Evolutionary conservation across 2,888 invertebrate genomes (phyloP), one percentile per base, ranked within the genome.

Genomic region (Netelia inedita): DNA sequence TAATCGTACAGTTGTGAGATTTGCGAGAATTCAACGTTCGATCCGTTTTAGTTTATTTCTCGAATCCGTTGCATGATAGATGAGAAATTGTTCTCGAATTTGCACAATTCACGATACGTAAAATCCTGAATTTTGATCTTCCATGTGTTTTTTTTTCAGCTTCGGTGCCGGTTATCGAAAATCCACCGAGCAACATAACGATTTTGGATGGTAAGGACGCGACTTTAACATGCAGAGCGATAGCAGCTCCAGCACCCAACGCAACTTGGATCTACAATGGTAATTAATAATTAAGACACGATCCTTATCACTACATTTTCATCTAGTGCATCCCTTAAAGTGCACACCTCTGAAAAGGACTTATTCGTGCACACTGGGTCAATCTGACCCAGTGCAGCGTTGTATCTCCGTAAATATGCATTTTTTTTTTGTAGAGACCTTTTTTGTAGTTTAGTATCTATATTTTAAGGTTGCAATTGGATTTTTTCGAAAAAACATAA

Each of bases 171-270:
- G 95, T 98, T 88, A 97, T 98, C 96, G 97, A 97, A 93, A 95
- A 95, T 81, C 96, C 96, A 85, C 98, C 98, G 14, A 95, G 96
- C 92, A 98, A 99, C 95, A 94, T 97, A 86, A 98, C 98, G 11
- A 97, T 98, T 86, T 95, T 98, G 89, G 98, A 98, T 94, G 98
- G 98, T 74, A 98, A 98, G 94, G 98, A 98, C 94, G 98, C 98
- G 76, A 97, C 97, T 76, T 95, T 99, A 89, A 95, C 95, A 82
- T 99, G 99, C 94, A 95, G 97, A 89, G 98, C 98, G 41, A 96
- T 96, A 76, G 99, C 99, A 71, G 98, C 98, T 19, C 99, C 99
- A 23, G 95, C 96, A 88, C 99, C 99, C 10, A 98, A 97, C 92
- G 96, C 97, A 83, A 97, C 98, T 63, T 99, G 99, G 99, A 96